Base-by-base conservation (phyloP, 2,113 vertebrate species). In the Prionailurus viverrinus region DNA sequence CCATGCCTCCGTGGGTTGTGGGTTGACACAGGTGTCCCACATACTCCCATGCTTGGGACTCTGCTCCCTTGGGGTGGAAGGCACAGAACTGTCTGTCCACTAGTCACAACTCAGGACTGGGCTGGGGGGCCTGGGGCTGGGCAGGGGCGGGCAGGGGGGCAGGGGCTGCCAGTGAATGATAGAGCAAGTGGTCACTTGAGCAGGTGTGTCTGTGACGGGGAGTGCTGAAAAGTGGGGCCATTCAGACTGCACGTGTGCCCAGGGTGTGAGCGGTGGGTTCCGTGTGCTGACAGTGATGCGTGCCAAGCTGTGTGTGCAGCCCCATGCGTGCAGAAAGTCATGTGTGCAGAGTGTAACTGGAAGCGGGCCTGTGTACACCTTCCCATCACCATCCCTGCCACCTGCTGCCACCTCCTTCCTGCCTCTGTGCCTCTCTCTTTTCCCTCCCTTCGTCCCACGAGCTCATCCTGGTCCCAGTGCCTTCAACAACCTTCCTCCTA, bases 151-250 rank as follows among this genome's bases (percentile, higher is more conserved):
- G 95, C 94, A 78, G 69, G 80, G 94, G 93, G 73, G 41, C 65
- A 80, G 86, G 95, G 97, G 96, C 97, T 98, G 97, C 97, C 97
- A 13, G 78, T 95, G 96, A 91, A 33, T 94, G 98, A 87, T 11
- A 71, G 84, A 41, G 33, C 74, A 45, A 41, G 61, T 91, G 94
- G 55, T n/a, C 27, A 21, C 15, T 16, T 65, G 66, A 65, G 66
- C 33, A 1, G 45, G 51, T 80, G 88, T 66, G 86, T 61, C 5
- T 48, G 27, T 36, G 31, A 45, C 4, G 0, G 81, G 33, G 48
- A 31, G 39, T 86, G 94, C 79, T 27, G 69, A 48, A 33, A 65
- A 51, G 23, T 13, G 48, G 93, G 89, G 23, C 63, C 0, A 0
- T 71, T 39, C 58, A 14, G 73, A 82, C 33, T 45, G 36, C 41